These are phyloP conservation scores for Drosophila malerkotliana DNA, from an alignment of 1,140 invertebrate genomes.

Conservation along the genomic window DNA sequence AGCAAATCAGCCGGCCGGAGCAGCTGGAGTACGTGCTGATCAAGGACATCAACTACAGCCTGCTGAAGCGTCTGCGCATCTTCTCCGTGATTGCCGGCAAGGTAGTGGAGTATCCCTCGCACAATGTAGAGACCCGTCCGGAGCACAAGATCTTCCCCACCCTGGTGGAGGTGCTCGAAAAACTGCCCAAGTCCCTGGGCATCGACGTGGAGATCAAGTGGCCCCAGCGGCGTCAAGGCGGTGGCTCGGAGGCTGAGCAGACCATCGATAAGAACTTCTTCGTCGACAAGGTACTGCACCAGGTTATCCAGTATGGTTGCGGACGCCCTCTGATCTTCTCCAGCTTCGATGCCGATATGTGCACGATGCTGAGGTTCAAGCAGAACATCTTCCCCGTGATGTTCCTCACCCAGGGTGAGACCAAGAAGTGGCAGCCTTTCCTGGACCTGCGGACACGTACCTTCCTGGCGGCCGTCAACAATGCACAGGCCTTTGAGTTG, in stretches of 20 bases:
- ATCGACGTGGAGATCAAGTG: conserved; percentile 99
- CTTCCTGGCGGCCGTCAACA: conserved; percentile 92
- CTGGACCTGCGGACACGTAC: conserved; percentile 91
- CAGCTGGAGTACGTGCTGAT: conserved; percentile 95
- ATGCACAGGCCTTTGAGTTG: conserved; percentile 91
- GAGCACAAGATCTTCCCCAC: conserved; percentile 97
- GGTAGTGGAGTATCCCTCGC: conserved; percentile 73
- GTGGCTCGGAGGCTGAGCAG: conserved; percentile 94
- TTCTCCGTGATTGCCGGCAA: conserved; percentile 75
- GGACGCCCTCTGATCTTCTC: conserved; percentile 94
- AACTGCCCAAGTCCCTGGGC: conserved; percentile 92
- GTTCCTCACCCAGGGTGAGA: conserved; percentile 95
- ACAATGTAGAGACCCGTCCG: conserved; percentile 83
- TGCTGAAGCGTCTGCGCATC: conserved; percentile 93
- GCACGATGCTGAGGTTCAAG: conserved; percentile 95
- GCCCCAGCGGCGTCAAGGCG: conserved; percentile 93
- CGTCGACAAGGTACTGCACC: conserved; percentile 91
- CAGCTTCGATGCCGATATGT: conserved; percentile 97
- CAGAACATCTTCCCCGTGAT: conserved; percentile 98
- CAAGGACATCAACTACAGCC: conserved; percentile 94
- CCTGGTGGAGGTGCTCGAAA: conserved; percentile 91
- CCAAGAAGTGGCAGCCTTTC: conserved; percentile 91
- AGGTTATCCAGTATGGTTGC: conserved; percentile 90
- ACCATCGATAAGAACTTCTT: conserved; percentile 96
- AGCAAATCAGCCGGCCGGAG: conserved; percentile 87